Base-by-base conservation (phyloP, 2,113 vertebrate genomes). In the Physeter macrocephalus region DNA sequence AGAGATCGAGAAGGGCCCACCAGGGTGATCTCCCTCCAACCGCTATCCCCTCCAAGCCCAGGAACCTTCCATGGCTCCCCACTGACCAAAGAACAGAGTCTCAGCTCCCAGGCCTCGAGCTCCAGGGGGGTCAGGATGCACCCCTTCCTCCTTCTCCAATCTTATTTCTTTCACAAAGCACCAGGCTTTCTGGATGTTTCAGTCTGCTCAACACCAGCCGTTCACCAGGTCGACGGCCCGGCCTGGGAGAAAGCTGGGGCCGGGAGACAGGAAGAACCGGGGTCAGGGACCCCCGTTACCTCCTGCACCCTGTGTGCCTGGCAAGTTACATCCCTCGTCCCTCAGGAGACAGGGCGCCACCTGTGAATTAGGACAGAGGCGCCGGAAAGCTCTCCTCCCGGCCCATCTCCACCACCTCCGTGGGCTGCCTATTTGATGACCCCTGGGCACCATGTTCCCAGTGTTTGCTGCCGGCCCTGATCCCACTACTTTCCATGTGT, bases 401-500 rank as follows among this genome's bases (percentile, higher is more conserved):
- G 18, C 1, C n/a, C 15, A 11, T 36, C 3, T 54, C 72, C 11
- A 8, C 25, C 0, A 0, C 59, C 66, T 25, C 49, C 9, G 5
- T n/a, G n/a, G n/a, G n/a, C n/a, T n/a, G n/a, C n/a, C n/a, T n/a
- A n/a, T n/a, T 1, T 4, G 75, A 80, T 21, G 49, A 12, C 31
- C 20, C 3, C 31, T 21, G 18, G 34, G 74, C 3, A 29, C 74
- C 0, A 3, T 31, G 6, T 29, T 5, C 29, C 31, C 17, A 57
- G 83, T 1, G 0, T 27, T 61, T 12, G 23, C 94, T 36, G 14
- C 31, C 14, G 6, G 5, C 36, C 39, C 23, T 34, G 49, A 14
- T 34, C 41, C 57, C 17, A 15, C 21, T 0, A 3, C 41, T 25
- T 9, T 66, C 25, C 20, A 0, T 2, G 14, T 13, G n/a, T 15